Percentiles rank a stretch among this genome's conserved stretches.
Evolutionary conservation across 1,140 invertebrate species (phyloP).

Genomic region (Brachystomella parvula): DNA sequence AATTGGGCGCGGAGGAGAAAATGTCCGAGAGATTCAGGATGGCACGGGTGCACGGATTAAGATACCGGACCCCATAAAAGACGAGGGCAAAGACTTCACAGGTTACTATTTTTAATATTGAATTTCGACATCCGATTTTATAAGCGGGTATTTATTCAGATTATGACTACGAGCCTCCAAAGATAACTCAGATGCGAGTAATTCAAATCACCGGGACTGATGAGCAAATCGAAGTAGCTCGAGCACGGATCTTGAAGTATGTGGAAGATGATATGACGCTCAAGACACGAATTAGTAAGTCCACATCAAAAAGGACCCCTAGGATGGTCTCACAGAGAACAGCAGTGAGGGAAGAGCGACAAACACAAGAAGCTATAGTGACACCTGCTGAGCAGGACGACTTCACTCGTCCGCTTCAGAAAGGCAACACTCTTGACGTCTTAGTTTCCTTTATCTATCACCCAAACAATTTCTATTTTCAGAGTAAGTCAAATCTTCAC

Average conservation of each 20-base stretch:
- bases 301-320: neutral
- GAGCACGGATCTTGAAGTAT: slow-evolving; percentile 21
- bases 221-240: slow-evolving; percentile 28
- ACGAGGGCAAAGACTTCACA: neutral
- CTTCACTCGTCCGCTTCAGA: neutral
- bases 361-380: neutral
- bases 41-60: slow-evolving; percentile 19
- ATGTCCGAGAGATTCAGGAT: slow-evolving; percentile 33
- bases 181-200: neutral
- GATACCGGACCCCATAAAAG: neutral
- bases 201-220: slow-evolving; percentile 26
- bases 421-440: slow-evolving; percentile 19
- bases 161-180: slow-evolving; percentile 1
- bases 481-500: neutral
- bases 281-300: neutral
- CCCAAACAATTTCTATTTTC: slow-evolving; percentile 32
- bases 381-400: neutral
- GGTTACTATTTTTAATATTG: neutral
- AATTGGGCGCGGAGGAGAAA: slow-evolving; percentile 31
- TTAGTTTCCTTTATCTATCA: slow-evolving; percentile 35
- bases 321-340: neutral
- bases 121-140: neutral
- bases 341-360: slow-evolving; percentile 7
- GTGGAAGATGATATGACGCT: slow-evolving; percentile 30
- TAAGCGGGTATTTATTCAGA: neutral